These are phyloP conservation scores for Parazoanthus atlanticus DNA, from an alignment of 92 coral and sea anemone genomes.

Conservation along the genomic window DNA sequence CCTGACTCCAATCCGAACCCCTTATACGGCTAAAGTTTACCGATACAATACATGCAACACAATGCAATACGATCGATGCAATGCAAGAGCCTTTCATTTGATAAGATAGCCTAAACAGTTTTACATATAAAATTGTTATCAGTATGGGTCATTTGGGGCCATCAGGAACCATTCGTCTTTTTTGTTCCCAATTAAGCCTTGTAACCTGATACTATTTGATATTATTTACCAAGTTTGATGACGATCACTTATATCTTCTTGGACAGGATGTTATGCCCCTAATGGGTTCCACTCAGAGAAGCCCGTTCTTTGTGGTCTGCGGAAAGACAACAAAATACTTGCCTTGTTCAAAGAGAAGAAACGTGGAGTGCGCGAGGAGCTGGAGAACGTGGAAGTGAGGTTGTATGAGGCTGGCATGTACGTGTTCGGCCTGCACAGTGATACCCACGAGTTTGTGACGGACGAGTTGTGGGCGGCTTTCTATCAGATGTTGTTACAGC, in stretches of 20 bases:
- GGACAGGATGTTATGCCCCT: constrained; percentile 69
- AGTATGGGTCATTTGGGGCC: background rate
- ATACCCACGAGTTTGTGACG: constrained; percentile 60
- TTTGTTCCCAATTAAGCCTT: background rate
- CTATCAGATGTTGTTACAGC: constrained; percentile 62
- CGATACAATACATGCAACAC: too few species aligned
- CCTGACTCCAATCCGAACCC: background rate
- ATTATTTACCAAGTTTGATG: background rate
- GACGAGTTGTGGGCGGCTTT: constrained; percentile 80
- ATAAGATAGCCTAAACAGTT: too few species aligned
- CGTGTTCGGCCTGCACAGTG: constrained; percentile 57
- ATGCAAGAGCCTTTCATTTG: too few species aligned
- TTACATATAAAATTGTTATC: too few species aligned
- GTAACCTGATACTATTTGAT: background rate
- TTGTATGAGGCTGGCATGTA: constrained; percentile 69
- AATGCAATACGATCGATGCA: background rate
- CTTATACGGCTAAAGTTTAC: background rate
- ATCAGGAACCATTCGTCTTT: background rate
- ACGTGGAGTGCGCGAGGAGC: constrained; percentile 50
- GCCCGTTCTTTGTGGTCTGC: constrained; percentile 68
- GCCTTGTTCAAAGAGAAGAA: constrained; percentile 62
- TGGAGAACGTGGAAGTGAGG: constrained; percentile 75
- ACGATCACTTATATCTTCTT: background rate
- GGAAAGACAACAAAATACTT: constrained; percentile 66
- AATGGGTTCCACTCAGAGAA: constrained; percentile 81